Evolutionary conservation across 37 sponge, comb jelly and placozoan genomes (phyloP), one percentile per base, ranked within the genome.

Genomic region (Hexactinellida sp.): DNA sequence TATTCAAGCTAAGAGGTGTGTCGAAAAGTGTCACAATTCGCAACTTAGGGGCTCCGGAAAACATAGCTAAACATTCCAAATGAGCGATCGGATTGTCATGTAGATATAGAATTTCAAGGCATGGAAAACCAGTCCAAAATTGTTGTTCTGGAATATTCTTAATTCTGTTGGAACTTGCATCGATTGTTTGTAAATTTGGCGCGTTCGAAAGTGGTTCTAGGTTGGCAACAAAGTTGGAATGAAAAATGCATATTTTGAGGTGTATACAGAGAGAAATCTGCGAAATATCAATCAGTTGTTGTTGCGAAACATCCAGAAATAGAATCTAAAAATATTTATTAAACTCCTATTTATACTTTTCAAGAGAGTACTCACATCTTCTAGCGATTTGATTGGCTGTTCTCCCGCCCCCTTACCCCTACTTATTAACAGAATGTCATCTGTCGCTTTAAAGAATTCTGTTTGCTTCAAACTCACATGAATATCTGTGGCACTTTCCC

Each of bases 251-350:
- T 23, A 63, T 63, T 63, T n/a, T 63, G 25, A 63, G 76, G 5
- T 28, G 76, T 63, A 63, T 3, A 63, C 76, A 63, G 34, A 63
- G 76, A 32, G 76, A 63, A n/a, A 63, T 23, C 13, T 63, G 76
- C 13, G 76, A 63, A n/a, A 63, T 63, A n/a, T 63, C 76, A 23
- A 63, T 63, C 76, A 63, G 76, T 28, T 63, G 76, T n/a, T 63
- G 76, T n/a, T 63, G 76, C 3, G 76, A 63, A n/a, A 63, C 5
- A 28, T 63, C 76, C 76, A 63, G 34, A n/a, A 63, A 63, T n/a
- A 63, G 76, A 63, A 63, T 63, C 76, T 63, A 28, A 7, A 63
- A n/a, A 63, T 25, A 63, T 1, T 3, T 21, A 25, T 28, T 23
- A 10, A 63, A 63, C 13, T 63, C 13, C 30, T 63, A n/a, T 25